phyloP scores from a whole-genome alignment of 2,113 vertebrate species.

The Zosterops japonicus region DNA sequence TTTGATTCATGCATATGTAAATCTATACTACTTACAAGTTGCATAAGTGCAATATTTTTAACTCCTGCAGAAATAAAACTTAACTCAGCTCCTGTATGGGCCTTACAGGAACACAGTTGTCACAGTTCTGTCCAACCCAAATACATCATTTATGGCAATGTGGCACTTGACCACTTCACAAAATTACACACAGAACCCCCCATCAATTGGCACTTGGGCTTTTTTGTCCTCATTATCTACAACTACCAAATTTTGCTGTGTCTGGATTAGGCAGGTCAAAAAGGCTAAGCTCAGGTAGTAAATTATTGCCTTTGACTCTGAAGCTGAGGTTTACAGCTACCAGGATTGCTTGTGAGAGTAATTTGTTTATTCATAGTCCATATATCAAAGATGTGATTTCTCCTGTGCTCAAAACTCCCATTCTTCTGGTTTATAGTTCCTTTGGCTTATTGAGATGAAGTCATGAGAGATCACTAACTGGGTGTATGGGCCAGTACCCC shows the following conservation, averaged over 20 bases:
- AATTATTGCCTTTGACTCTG: neutral
- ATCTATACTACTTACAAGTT: neutral
- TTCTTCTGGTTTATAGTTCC: neutral
- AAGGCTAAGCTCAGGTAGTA: neutral
- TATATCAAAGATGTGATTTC: neutral
- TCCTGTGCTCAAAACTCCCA: neutral
- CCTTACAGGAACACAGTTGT: neutral
- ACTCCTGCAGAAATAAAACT: conserved; percentile 3
- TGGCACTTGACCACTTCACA: neutral
- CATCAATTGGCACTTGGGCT: neutral
- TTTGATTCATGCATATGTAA: neutral
- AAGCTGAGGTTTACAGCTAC: neutral
- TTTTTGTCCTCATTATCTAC: neutral
- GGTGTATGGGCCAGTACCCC: neutral
- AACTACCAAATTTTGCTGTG: neutral
- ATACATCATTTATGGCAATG: neutral
- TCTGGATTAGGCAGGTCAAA: neutral
- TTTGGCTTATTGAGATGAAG: neutral
- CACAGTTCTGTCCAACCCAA: neutral
- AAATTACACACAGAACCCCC: neutral
- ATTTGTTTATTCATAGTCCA: neutral
- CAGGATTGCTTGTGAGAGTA: neutral
- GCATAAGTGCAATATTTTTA: neutral
- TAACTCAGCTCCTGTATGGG: neutral
- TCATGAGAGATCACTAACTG: neutral